Percentiles rank a stretch among this genome's conserved stretches.
phyloP scores from a whole-genome alignment of 2,888 invertebrate species.

The Drosophila ochracea region DNA sequence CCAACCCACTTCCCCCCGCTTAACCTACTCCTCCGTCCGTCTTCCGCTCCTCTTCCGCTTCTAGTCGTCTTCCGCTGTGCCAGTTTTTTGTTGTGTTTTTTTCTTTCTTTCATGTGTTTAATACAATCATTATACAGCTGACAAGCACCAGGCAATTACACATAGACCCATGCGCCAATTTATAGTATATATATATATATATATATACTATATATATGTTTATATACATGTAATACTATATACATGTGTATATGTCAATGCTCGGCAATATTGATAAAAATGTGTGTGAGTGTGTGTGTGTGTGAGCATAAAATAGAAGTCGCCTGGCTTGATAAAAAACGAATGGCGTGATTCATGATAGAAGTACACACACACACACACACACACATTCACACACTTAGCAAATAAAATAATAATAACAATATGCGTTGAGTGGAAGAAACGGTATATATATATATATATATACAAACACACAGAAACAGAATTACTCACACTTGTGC shows the following conservation, averaged over 20 bases:
- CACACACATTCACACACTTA: not conserved
- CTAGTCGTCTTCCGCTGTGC: constrained; percentile 8
- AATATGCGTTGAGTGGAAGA: constrained; percentile 37
- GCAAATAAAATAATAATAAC: constrained; percentile 21
- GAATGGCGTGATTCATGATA: constrained; percentile 73
- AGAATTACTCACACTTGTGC: constrained; percentile 10
- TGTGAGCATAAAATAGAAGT: constrained; percentile 42
- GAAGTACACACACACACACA: constrained; percentile 18
- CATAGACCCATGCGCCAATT: constrained; percentile 22
- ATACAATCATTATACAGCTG: constrained; percentile 41
- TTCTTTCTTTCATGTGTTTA: constrained; percentile 25
- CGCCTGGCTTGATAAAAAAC: constrained; percentile 59
- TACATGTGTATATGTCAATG: constrained; percentile 37
- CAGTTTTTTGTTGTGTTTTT: not conserved
- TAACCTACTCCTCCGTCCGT: not conserved
- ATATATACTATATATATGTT: not conserved
- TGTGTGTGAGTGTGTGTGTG: not conserved
- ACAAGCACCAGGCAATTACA: constrained; percentile 40
- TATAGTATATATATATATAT: constrained; percentile 29
- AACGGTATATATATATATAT: not conserved
- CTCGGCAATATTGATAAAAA: constrained; percentile 48
- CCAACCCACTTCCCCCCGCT: not conserved
- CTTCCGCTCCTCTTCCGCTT: fast-evolving
- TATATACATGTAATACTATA: not conserved
- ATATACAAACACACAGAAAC: not conserved